Evolutionary conservation across 2,113 vertebrate species (phyloP), one percentile per base, ranked within the genome.

Genomic region (Alces alces): DNA sequence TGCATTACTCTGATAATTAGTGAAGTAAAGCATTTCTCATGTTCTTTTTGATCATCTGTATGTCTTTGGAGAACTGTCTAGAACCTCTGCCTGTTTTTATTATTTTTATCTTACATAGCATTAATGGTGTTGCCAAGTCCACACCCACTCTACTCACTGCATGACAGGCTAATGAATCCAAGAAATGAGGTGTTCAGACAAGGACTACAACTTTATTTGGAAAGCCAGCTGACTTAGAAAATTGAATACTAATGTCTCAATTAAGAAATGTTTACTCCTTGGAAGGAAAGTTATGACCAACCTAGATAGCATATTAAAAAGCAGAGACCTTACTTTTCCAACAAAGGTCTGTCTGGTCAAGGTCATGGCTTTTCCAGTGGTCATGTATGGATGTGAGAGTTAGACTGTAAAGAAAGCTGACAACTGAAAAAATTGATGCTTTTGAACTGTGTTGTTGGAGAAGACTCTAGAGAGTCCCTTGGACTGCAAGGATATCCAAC

Each of bases 71-170:
- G 66, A 73, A 39, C 2, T 39, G 21, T 36, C 21, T 25, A 73
- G 66, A 73, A 3, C 21, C 21, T 43, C 36, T 73, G 66, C 36
- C 36, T 39, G 6, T 73, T 73, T 43, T 25, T 73, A 17, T 36
- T 73, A 13, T 21, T 64, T 3, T 25, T 25, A 47, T 47, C 21
- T 73, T 39, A 43, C 66, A 25, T 43, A 43, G 6, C 3, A 2
- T 66, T 66, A n/a, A 66, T n/a, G 16, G 64, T n/a, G 33, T 36
- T 66, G 64, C 64, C 0, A 0, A n/a, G 16, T 66, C 16, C 64
- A n/a, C 0, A 0, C 16, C 10, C 33, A 66, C 33, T 66, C 33
- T 66, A 36, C 17, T 66, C 17, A 36, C 36, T 27, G 23, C 36
- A 7, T 43, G 36, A 76, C 64, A 36, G 64, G 33, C 33, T 66